These are phyloP conservation scores for Drosophila limbata DNA, from an alignment of 2,888 invertebrate genomes.

Conservation along the genomic window DNA sequence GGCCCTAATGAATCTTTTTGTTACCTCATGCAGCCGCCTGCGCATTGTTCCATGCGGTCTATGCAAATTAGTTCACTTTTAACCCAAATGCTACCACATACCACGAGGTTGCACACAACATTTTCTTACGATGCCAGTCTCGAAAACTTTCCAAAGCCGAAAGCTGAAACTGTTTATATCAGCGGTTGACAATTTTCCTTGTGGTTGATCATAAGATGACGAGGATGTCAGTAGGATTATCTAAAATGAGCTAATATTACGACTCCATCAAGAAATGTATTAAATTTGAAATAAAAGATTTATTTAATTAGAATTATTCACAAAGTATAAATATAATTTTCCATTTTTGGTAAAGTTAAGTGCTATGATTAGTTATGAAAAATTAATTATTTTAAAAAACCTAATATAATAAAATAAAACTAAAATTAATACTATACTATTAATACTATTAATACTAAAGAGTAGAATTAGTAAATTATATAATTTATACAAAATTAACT, in stretches of 20 bases:
- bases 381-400: too few species aligned
- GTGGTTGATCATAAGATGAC: constrained; percentile 1
- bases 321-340: too few species aligned
- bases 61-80: constrained; percentile 79
- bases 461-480: too few species aligned
- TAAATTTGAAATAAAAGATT: neutral
- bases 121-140: constrained; percentile 13
- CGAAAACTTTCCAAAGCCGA: neutral
- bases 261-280: neutral
- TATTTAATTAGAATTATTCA: too few species aligned
- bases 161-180: constrained; percentile 28
- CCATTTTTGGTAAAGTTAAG: too few species aligned
- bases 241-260: neutral
- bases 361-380: too few species aligned
- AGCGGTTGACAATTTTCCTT: constrained; percentile 11
- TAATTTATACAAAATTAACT: too few species aligned
- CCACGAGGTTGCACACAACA: constrained; percentile 26
- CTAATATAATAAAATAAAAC: too few species aligned
- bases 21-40: constrained; percentile 75
- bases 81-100: constrained; percentile 57
- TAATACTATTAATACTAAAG: too few species aligned
- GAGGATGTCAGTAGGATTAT: neutral
- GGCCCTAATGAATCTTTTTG: constrained; percentile 79
- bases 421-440: too few species aligned
- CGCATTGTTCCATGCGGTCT: constrained; percentile 77